Evolutionary conservation across 2,888 invertebrate genomes (phyloP), one percentile per base, ranked within the genome.

Genomic region (Ormyrus labotus): DNA sequence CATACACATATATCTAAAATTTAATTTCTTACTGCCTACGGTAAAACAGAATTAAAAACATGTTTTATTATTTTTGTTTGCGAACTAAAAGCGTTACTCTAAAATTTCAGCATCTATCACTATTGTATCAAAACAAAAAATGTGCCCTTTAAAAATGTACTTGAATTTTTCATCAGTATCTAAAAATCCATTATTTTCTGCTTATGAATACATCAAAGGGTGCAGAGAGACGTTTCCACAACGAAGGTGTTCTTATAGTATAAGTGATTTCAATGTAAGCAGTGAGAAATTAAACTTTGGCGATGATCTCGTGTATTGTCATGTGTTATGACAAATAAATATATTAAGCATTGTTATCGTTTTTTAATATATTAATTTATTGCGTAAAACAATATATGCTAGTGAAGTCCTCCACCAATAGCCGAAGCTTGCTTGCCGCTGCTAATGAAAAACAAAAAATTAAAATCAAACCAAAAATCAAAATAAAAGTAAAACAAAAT

Each of bases 341-440:
- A 68, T n/a, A 73, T 64, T 64, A 74, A 51, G 73, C 79, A 50
- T 72, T 13, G 45, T 78, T 45, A 73, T 19, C 19, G 2, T 19
- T 19, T 19, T 19, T 19, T 19, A 19, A 19, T 6, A 76, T 61
- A 6, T 11, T 60, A 45, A 11, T 65, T 65, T 64, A 58, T 69
- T 53, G 51, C 72, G 68, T 75, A 78, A 76, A 68, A 74, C n/a
- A 61, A 72, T 65, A 53, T 64, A 75, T 75, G 19, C 57, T 65
- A 75, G 60, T 64, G 58, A 74, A 61, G 68, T 73, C 83, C 84
- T 83, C 82, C 84, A 83, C 83, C 82, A 83, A 81, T 74, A 83
- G 80, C 81, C 19, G 73, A 79, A 84, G 82, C 76, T 82, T 60
- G 65, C 63, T 58, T 57, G 73, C 64, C 64, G 74, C 57, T 79